These are phyloP conservation scores for Spongilla lacustris DNA, from an alignment of 37 sponge, comb jelly and placozoan genomes.

Conservation along the genomic window DNA sequence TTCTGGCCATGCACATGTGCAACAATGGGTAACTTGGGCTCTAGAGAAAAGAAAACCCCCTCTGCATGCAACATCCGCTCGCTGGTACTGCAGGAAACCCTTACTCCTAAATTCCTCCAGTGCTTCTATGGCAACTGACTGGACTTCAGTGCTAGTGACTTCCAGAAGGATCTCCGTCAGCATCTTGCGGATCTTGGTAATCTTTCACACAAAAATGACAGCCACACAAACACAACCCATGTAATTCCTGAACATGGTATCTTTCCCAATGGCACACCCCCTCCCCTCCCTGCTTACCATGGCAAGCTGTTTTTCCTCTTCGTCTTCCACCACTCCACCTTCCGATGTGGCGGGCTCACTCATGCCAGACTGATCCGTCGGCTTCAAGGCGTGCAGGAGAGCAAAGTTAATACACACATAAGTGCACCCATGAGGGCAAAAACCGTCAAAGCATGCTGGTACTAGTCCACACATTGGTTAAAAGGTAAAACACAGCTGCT, in stretches of 20 bases:
- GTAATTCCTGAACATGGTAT: too few species aligned
- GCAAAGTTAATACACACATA: not conserved
- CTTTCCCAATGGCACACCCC: too few species aligned
- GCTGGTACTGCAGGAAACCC: not conserved
- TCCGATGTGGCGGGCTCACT: not conserved
- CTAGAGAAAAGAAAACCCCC: too few species aligned
- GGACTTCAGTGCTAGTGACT: slow-evolving; percentile 51
- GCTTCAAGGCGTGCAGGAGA: not conserved
- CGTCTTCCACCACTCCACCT: slow-evolving; percentile 13
- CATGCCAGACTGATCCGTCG: not conserved
- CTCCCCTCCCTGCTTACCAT: slow-evolving; percentile 6
- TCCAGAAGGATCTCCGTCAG: slow-evolving; percentile 66
- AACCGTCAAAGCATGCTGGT: too few species aligned
- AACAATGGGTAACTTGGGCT: too few species aligned
- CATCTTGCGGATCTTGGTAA: slow-evolving; percentile 52
- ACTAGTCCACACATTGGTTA: too few species aligned
- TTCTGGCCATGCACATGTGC: too few species aligned
- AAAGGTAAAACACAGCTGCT: too few species aligned
- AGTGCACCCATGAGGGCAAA: not conserved
- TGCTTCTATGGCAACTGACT: slow-evolving; percentile 29
- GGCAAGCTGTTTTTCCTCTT: slow-evolving; percentile 29
- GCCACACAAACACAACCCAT: too few species aligned
- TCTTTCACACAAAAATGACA: slow-evolving; percentile 3
- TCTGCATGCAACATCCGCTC: too few species aligned
- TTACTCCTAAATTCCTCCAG: slow-evolving; percentile 53